These are phyloP conservation scores for Hyposmocoma kahamanoa DNA, from an alignment of 1,140 invertebrate species.

Conservation along the genomic window DNA sequence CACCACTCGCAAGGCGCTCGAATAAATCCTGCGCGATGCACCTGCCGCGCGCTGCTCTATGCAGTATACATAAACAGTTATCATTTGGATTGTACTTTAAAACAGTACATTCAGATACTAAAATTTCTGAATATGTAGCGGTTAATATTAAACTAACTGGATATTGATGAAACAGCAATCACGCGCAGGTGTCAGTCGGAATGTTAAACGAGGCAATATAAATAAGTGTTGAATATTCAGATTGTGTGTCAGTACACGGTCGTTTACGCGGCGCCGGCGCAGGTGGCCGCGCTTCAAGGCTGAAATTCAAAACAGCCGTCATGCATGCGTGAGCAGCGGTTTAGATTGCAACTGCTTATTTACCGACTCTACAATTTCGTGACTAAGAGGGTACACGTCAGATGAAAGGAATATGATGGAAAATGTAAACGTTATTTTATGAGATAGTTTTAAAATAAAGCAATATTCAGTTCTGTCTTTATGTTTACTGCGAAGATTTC, in stretches of 20 bases:
- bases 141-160: conserved; percentile 15
- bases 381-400: background rate
- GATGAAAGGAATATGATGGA: conserved; percentile 3
- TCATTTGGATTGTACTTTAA: no score
- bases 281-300: conserved; percentile 69
- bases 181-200: conserved; percentile 59
- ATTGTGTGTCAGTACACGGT: conserved; percentile 69
- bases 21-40: conserved; percentile 68
- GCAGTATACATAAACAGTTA: no score
- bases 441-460: no score
- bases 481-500: no score
- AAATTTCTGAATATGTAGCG: no score
- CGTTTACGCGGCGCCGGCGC: conserved; percentile 70
- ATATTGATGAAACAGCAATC: conserved; percentile 41
- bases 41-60: conserved; percentile 54
- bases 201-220: conserved; percentile 58
- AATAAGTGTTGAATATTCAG: conserved; percentile 70
- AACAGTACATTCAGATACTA: no score
- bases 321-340: conserved; percentile 63
- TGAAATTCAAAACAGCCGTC: conserved; percentile 72
- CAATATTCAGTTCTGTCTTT: no score
- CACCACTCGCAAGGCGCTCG: conserved; percentile 47
- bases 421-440: background rate
- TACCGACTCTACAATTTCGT: conserved; percentile 29
- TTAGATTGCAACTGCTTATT: conserved; percentile 52